Conservation (phyloP, 2,888 invertebrate species). For the Rhorus exstirpatorius region DNA sequence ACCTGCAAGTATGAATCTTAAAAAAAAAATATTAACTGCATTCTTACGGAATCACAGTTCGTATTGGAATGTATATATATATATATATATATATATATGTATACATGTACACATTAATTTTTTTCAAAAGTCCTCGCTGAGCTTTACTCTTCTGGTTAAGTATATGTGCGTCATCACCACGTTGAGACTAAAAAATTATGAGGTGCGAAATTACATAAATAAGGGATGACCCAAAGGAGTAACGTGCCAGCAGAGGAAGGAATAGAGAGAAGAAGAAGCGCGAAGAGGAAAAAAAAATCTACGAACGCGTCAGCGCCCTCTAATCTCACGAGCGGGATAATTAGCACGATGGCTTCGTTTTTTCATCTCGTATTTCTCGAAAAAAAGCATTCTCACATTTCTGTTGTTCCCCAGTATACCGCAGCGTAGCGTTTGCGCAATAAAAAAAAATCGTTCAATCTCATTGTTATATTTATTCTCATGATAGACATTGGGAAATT, state of each 20-base stretch:
- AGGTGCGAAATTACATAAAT: constrained; percentile 53
- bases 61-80: too few species aligned
- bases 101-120: too few species aligned
- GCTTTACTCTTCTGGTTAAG: constrained; percentile 17
- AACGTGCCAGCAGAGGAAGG: constrained; percentile 13
- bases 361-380: constrained; percentile 42
- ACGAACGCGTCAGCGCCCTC: constrained; percentile 55
- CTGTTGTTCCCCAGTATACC: not conserved
- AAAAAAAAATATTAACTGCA: too few species aligned
- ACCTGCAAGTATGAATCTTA: too few species aligned
- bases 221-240: constrained; percentile 45
- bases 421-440: not conserved
- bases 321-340: constrained; percentile 55
- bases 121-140: not conserved
- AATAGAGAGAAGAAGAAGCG: constrained; percentile 7
- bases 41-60: too few species aligned
- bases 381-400: constrained; percentile 20
- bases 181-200: constrained; percentile 10
- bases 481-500: too few species aligned
- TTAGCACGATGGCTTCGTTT: constrained; percentile 49
- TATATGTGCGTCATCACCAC: constrained; percentile 27
- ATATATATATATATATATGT: too few species aligned
- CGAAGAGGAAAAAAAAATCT: constrained; percentile 30
- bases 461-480: too few species aligned
- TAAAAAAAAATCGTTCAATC: not conserved